Percentiles rank a stretch among this genome's conserved stretches.
Evolutionary conservation across 2,888 invertebrate species (phyloP).

Genomic region (Microctonus brassicae): DNA sequence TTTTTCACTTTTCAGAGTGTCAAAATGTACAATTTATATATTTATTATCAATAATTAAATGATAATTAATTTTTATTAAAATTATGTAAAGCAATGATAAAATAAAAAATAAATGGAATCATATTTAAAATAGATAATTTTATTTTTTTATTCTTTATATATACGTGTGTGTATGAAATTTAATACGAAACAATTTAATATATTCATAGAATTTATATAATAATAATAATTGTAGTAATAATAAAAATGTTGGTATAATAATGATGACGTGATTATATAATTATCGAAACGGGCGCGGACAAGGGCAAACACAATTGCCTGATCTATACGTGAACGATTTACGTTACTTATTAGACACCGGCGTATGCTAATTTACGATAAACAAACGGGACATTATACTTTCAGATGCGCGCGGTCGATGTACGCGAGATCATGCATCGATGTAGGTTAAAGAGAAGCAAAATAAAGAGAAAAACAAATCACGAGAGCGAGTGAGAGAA

Average conservation of each 20-base stretch:
- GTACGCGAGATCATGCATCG: conserved; percentile 30
- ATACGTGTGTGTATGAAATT: too few species aligned
- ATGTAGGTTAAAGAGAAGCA: conserved; percentile 34
- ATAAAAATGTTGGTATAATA: neutral
- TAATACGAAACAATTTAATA: too few species aligned
- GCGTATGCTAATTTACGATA: conserved; percentile 53
- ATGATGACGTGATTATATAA: conserved; percentile 43
- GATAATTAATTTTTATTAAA: too few species aligned
- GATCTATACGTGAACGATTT: conserved; percentile 52
- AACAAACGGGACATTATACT: conserved; percentile 57
- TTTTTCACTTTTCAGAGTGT: too few species aligned
- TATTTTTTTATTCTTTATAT: too few species aligned
- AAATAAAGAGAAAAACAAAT: conserved; percentile 6
- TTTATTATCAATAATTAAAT: too few species aligned
- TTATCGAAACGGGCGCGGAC: conserved; percentile 43
- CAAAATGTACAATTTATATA: too few species aligned
- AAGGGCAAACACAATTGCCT: conserved; percentile 42
- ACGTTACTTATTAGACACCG: conserved; percentile 62
- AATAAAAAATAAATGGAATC: too few species aligned
- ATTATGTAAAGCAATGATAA: too few species aligned
- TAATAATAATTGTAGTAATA: neutral
- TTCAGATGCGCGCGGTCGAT: conserved; percentile 51
- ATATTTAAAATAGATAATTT: too few species aligned
- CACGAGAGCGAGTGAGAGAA: neutral
- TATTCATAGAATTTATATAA: neutral